Evolutionary conservation across 2,888 invertebrate species (phyloP), one percentile per base, ranked within the genome.

Genomic region (Saturnia japonica): DNA sequence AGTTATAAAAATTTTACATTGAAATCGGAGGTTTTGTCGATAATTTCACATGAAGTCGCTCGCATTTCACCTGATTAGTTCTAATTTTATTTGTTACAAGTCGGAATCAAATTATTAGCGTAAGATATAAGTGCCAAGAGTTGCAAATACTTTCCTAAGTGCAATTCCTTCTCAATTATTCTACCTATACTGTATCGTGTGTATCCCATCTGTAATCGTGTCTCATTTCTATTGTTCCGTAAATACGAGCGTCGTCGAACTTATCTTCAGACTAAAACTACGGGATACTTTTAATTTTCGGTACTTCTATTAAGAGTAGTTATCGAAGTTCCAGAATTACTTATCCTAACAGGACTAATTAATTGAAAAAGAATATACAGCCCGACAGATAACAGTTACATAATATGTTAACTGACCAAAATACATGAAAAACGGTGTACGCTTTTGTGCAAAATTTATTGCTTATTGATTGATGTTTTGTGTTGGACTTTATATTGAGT

Each of bases 61-160:
- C 25, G 14, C 6, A 28, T 6, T 60, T 60, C 57, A 28, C 28
- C 25, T 60, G 6, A 14, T 60, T 60, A 60, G 12, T 60, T 0
- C 6, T 34, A 4, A 4, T 34, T 60, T 60, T 25, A 67, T 51
- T 66, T 28, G 25, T 69, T 70, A 51, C 57, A 42, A 57, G 19
- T 28, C 54, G 51, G 51, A 54, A 70, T 66, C 67, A 67, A 67
- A 67, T 82, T 82, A 80, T 85, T 91, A 92, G 89, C 80, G 80
- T 94, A 93, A 93, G 91, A 88, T 77, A 82, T 40, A 93, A 93
- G 93, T 94, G 93, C 93, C 93, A 94, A 93, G 89, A 88, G 86
- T 87, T 82, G 85, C 86, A 81, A 85, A 87, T 83, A 85, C 81
- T 88, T 86, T 88, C 87, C 84, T 84, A 91, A 90, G 89, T 90